Conservation (phyloP, 2,797 vertebrate species). For the Salarias fasciatus region DNA sequence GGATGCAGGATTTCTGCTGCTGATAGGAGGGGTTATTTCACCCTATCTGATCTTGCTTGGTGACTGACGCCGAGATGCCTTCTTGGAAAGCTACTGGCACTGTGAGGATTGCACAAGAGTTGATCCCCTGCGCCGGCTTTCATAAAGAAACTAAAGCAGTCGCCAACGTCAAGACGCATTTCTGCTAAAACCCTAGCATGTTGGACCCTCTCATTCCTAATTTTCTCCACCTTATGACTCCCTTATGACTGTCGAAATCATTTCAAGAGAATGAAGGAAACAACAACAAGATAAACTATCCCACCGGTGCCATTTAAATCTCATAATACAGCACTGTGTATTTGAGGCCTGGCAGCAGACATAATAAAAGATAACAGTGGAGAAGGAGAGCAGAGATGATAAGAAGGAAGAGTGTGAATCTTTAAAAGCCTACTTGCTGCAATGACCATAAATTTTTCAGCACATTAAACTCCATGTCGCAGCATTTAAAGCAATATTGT, state of each 20-base stretch:
- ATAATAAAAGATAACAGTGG: background rate
- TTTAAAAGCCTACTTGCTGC: slow-evolving; percentile 1
- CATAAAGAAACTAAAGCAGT: background rate
- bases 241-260: background rate
- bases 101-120: slow-evolving; percentile 15
- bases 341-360: background rate
- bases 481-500: background rate
- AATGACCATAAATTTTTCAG: slow-evolving; percentile 12
- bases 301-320: background rate
- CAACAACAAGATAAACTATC: background rate
- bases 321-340: background rate
- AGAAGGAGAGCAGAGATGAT: background rate
- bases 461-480: background rate
- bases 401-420: background rate
- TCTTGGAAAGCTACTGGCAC: background rate
- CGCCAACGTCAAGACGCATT: background rate
- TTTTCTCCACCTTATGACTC: background rate
- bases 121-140: background rate
- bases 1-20: slow-evolving; percentile 2
- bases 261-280: background rate
- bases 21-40: background rate
- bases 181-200: no score
- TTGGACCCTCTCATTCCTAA: slow-evolving; percentile 14
- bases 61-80: background rate
- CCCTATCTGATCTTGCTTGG: background rate